These are phyloP conservation scores for Phallusia fumigata DNA, from an alignment of 23 tunicate species.

Conservation along the genomic window DNA sequence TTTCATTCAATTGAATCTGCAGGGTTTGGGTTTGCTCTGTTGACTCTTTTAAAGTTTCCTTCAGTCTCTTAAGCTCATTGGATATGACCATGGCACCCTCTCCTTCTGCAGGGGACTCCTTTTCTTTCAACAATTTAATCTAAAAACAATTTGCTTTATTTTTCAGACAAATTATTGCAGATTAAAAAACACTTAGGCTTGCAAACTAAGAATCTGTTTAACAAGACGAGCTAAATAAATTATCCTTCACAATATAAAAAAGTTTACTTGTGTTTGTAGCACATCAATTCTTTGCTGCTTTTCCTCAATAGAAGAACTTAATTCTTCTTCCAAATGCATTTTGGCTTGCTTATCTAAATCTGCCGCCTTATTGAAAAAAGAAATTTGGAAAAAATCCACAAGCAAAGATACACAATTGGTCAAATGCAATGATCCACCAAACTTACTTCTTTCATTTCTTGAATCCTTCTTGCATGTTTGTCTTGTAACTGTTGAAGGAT, in stretches of 20 bases:
- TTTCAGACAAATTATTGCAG: background rate
- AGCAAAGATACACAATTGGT: background rate
- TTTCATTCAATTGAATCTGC: slow-evolving; percentile 50
- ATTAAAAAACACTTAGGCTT: too few relatives aligned
- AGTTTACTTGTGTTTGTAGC: slow-evolving; percentile 69
- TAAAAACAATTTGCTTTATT: background rate
- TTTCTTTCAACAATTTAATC: slow-evolving; percentile 1
- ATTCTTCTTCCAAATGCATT: slow-evolving; percentile 93
- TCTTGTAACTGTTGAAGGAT: slow-evolving; percentile 72
- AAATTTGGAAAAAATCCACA: background rate
- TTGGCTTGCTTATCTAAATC: slow-evolving; percentile 83
- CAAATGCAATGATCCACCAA: background rate
- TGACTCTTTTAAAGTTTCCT: slow-evolving; percentile 14
- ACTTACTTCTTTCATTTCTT: slow-evolving; percentile 68
- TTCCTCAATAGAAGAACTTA: slow-evolving; percentile 77
- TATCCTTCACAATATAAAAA: background rate
- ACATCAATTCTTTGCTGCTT: slow-evolving; percentile 71
- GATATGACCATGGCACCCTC: background rate
- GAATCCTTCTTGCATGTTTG: slow-evolving; percentile 61
- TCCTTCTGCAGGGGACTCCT: background rate
- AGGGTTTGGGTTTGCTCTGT: slow-evolving; percentile 45
- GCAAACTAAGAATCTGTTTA: too few relatives aligned
- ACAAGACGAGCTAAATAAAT: too few relatives aligned
- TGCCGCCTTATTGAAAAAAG: slow-evolving; percentile 37
- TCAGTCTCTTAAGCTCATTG: background rate